Base-by-base conservation (phyloP, 2,888 invertebrate species). In the Biston stratarius region DNA sequence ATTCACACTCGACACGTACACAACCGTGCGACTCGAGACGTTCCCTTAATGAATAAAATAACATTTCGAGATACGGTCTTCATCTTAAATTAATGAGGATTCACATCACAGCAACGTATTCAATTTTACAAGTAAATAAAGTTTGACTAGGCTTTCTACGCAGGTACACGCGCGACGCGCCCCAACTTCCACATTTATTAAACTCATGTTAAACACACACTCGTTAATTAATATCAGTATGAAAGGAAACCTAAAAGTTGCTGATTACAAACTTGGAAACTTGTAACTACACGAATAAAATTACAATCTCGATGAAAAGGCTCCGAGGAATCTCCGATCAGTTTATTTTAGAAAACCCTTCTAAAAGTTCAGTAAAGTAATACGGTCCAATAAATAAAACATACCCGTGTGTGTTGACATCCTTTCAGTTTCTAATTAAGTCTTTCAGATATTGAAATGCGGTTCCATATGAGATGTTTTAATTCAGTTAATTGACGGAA, bases 21-120 rank as follows among this genome's bases (percentile, higher is more conserved):
- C 84, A 86, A 80, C 79, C 83, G 82, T 82, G 84, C 81, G 82
- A 81, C 83, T 83, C 80, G 83, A 86, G 88, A 83, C 84, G 83
- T 81, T 83, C 86, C 77, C 83, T 86, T 91, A 91, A 91, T 92
- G 91, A 93, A 92, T 93, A 91, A 92, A 94, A 94, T 93, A 92
- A 92, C 91, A 91, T 87, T 89, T 90, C 89, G 88, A 91, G 91
- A 89, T 89, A 90, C 89, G 85, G 89, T 84, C 88, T 89, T 86
- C 92, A 88, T 92, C 89, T 89, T 90, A 91, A 92, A 92, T 92
- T 93, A 94, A 92, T 91, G 91, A 92, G 90, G 87, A 89, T 87
- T 86, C 90, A 85, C 63, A 44, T 86, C 90, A 85, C 63, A 38
- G 84, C 82, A 83, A 87, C 87, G 87, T 92, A 90, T 92, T 89